phyloP scores from a whole-genome alignment of 2,113 vertebrate genomes.

The Syrmaticus mikado region DNA sequence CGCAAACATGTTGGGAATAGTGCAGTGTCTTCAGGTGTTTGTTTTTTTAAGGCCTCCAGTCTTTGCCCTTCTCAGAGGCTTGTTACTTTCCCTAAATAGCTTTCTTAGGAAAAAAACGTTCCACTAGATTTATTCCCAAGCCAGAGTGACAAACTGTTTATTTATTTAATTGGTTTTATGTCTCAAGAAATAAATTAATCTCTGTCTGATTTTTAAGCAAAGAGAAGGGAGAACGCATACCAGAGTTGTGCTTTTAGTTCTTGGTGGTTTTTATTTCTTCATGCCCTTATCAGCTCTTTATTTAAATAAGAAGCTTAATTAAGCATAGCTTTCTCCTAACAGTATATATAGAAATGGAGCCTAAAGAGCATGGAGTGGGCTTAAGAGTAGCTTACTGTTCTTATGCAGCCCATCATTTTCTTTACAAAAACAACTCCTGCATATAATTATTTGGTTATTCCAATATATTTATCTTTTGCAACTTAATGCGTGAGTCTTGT shows the following conservation, averaged over 20 bases:
- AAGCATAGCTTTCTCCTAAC: background rate
- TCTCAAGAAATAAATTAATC: constrained; percentile 24
- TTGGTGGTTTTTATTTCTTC: background rate
- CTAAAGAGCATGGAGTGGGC: background rate
- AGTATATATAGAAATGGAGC: background rate
- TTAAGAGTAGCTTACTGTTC: background rate
- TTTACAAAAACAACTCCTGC: background rate
- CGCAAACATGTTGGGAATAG: background rate
- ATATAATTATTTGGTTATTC: background rate
- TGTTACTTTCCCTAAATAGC: constrained; percentile 54
- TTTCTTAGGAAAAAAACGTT: constrained; percentile 31
- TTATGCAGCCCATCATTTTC: background rate
- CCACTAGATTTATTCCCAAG: constrained; percentile 18
- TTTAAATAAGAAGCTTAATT: constrained; percentile 34
- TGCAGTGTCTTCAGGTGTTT: background rate
- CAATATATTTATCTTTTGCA: background rate
- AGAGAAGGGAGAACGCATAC: background rate
- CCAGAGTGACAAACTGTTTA: constrained; percentile 22
- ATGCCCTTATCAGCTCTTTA: background rate
- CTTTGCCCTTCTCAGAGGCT: constrained; percentile 28
- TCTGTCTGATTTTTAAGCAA: constrained; percentile 32
- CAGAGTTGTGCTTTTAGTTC: background rate
- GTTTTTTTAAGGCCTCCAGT: background rate
- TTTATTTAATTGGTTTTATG: constrained; percentile 56
- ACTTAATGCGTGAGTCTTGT: background rate